Evolutionary conservation across 2,797 vertebrate species (phyloP).

Genomic region (Aeoliscus strigatus): DNA sequence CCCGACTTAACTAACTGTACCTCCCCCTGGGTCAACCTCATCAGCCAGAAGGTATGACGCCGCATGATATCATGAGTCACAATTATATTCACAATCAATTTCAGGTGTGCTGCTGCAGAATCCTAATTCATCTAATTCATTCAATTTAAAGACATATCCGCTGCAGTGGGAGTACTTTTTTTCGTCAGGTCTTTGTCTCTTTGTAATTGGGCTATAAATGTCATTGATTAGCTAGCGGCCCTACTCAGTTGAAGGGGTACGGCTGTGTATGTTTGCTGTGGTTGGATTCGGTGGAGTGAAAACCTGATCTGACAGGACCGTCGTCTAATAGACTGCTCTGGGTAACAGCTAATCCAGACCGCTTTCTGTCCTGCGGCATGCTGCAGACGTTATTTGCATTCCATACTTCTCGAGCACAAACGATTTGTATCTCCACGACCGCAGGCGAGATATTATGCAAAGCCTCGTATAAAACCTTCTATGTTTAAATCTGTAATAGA

Average conservation of each 20-base stretch:
- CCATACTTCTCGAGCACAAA: constrained; percentile 22
- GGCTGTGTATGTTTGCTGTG: not conserved
- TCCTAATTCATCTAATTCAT: no score
- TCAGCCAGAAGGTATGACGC: constrained; percentile 88
- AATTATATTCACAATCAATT: not conserved
- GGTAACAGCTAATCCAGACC: constrained; percentile 19
- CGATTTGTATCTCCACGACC: constrained; percentile 28
- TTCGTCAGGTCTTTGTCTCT: constrained; percentile 20
- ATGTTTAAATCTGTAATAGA: constrained; percentile 45
- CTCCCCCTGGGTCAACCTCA: constrained; percentile 95
- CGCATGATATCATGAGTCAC: not conserved
- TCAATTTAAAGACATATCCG: not conserved
- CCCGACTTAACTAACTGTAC: constrained; percentile 97
- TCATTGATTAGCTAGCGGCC: constrained; percentile 28
- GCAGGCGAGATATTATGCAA: constrained; percentile 33
- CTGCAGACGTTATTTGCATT: constrained; percentile 23
- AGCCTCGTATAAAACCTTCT: constrained; percentile 22
- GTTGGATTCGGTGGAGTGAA: constrained; percentile 12
- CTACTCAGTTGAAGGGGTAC: constrained; percentile 13
- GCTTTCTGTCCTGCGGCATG: constrained; percentile 6
- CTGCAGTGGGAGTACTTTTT: constrained; percentile 11
- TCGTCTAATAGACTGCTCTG: constrained; percentile 19
- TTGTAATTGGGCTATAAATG: constrained; percentile 44
- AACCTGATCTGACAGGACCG: constrained; percentile 16
- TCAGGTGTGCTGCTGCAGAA: not conserved